Evolutionary conservation across 1,140 invertebrate genomes (phyloP).

Genomic region (Rhopalosiphum padi): DNA sequence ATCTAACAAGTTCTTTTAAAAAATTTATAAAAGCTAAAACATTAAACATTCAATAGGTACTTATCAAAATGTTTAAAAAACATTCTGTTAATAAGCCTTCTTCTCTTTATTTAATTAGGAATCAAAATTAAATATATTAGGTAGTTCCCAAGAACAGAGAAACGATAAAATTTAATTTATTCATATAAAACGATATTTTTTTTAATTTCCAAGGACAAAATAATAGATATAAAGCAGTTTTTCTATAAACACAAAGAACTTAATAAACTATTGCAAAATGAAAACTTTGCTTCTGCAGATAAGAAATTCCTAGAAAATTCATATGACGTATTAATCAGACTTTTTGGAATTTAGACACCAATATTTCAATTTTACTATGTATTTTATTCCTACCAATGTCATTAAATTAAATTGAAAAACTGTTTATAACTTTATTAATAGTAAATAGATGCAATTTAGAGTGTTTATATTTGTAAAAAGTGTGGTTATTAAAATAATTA

Average conservation of each 20-base stretch:
- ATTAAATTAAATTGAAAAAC: neutral
- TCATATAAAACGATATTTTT: neutral
- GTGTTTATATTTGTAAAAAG: neutral
- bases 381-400: neutral
- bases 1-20: no score
- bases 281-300: neutral
- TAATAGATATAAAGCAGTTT: neutral
- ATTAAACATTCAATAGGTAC: no score
- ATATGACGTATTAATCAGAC: neutral
- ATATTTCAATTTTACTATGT: neutral
- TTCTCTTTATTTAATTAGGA: neutral
- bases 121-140: neutral
- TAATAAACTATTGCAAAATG: neutral
- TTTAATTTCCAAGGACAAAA: conserved; percentile 10
- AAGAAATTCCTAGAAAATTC: neutral
- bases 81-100: neutral
- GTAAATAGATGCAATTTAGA: neutral
- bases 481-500: neutral
- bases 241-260: neutral
- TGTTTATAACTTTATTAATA: neutral
- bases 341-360: neutral
- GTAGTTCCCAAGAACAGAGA: neutral
- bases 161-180: neutral
- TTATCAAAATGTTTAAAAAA: neutral
- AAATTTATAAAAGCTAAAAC: no score